Base-by-base conservation (phyloP, 1,140 invertebrate genomes). In the Halictus rubicundus region DNA sequence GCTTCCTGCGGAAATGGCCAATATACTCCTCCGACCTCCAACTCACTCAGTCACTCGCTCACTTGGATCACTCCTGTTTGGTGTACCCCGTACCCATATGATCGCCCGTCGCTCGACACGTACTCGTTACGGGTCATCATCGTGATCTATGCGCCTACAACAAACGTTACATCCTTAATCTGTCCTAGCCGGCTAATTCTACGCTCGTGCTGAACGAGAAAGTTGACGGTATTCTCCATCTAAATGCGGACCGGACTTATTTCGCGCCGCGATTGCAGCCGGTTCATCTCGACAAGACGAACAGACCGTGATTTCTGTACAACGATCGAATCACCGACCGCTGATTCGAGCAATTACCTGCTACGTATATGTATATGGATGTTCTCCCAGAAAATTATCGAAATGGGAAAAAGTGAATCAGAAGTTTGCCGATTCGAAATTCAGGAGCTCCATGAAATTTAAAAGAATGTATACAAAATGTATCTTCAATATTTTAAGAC, bases 1-100 rank as follows among this genome's bases (percentile, higher is more conserved):
- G 85, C 89, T 91, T 92, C 91, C 91, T 92, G 90, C 91, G 91
- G 91, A 92, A 92, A 92, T 92, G 86, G 88, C 89, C 91, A 92
- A 92, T 92, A 90, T 91, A 91, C 88, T 90, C 89, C 89, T 89
- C 89, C 90, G 89, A 91, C 90, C 89, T 90, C 90, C 88, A 91
- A 91, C 88, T 89, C 87, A 79, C 85, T 88, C 87, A 73, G 80
- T 85, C 77, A 75, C 81, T 78, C 78, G 75, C 75, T 79, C 61
- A 64, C 85, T 86, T 81, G 80, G 68, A 83, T 84, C 81, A 68
- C 87, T 89, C 85, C 86, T 85, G 81, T 84, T 82, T 83, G 83
- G 78, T 82, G 80, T 86, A 88, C 88, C 84, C 85, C 79, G 80
- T 87, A 73, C 79, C 74, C 81, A 80, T 86, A 87, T 76, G 83